Evolutionary conservation across 1,140 invertebrate genomes (phyloP), one percentile per base, ranked within the genome.

Genomic region (Cardiocondyla obscurior): DNA sequence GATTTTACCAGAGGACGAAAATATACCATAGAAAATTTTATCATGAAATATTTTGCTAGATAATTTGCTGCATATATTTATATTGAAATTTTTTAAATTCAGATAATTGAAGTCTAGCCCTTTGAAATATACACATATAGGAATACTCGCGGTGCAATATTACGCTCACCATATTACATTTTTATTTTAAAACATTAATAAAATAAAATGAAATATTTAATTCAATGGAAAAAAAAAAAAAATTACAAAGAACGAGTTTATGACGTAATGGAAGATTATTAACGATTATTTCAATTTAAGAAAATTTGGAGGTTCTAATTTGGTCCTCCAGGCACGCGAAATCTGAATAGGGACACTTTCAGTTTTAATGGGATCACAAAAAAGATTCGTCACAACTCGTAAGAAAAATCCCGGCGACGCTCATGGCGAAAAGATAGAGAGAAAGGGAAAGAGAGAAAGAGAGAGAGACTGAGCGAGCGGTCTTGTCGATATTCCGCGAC

Each of bases 401-500:
- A 77, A 42, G 46, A 39, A 83, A 83, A 53, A 83, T 65, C 10
- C 25, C 36, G 22, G 22, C 65, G 33, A 53, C 72, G 57, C 36
- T 55, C 44, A 60, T 76, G 64, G 55, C 3, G n/a, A 39, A 28
- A 62, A 60, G 25, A 82, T 39, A 77, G 67, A 84, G 44, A 42
- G 36, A 39, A 10, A 44, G 42, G n/a, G n/a, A n/a, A n/a, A n/a
- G n/a, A n/a, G n/a, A n/a, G n/a, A n/a, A n/a, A n/a, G n/a, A n/a
- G 44, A 42, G 36, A 39, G 36, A 44, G 42, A 44, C 64, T 57
- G 44, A 39, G 16, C 22, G 81, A 42, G 30, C 46, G 16, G 12
- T n/a, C 62, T 79, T 83, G 89, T 91, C 87, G 88, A 92, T 91
- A 91, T 88, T 90, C 87, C 79, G 79, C 77, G 70, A 87, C 90